Base-by-base conservation (phyloP, 23 tunicate genomes). In the Diplosoma virens region DNA sequence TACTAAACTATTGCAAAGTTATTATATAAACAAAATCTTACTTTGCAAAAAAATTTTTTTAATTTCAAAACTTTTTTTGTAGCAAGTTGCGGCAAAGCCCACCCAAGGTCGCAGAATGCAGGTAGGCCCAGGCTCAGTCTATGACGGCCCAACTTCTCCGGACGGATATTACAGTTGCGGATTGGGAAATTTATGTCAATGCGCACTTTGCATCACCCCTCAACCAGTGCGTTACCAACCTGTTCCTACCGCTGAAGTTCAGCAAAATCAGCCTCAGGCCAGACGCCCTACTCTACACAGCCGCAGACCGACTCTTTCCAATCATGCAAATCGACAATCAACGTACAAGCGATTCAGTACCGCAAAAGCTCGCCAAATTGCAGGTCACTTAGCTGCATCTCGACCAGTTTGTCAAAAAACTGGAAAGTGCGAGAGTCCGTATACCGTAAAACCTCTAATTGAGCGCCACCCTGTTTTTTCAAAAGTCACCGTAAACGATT, bases 161-260 rank as follows among this genome's bases (percentile, higher is more conserved):
- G 78, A 82, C 30, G 89, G 81, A 32, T 76, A 76, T 47, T 76
- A 76, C 65, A 58, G 77, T 26, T 85, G 92, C 50, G 84, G 84
- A 11, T 59, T 70, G 31, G 92, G 92, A 58, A 70, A 85, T 36
- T 30, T 85, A 0, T 85, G 92, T 33, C 72, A 79, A 32, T 77
- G 83, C 45, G 70, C 80, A 2, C 33, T 79, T 27, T 85, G 92
- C 35, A 61, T 78, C 0, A 58, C 71, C 4, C 78, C 83, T 6
- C n/a, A 52, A 33, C 83, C 83, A 11, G 70, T 25, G 3, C 70
- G 2, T 4, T 77, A 78, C 30, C 66, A 68, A 68, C 85, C 77
- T n/a, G 53, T 80, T 4, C 84, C 84, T 5, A 36, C 66, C 2
- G 23, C 67, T 20, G 32, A 66, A 31, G 46, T 31, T 9, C 17